Percentiles rank a stretch among this genome's conserved stretches.
phyloP scores from a whole-genome alignment of 2,888 invertebrate species.

The Creontiades dilutus region DNA sequence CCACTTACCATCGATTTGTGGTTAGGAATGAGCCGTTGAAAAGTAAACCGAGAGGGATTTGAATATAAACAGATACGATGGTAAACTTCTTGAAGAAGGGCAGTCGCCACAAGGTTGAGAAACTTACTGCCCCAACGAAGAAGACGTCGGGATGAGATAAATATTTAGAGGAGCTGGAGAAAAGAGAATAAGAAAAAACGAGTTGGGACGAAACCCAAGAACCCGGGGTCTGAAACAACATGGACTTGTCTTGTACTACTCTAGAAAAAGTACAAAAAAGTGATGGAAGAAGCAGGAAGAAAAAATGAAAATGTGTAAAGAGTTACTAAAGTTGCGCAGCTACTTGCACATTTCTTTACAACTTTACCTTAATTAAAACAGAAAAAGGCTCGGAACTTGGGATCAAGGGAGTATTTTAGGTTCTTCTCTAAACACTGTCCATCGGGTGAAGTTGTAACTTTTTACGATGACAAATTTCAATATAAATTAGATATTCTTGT shows the following conservation, averaged over 20 bases:
- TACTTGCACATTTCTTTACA: too few species aligned
- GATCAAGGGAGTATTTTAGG: too few species aligned
- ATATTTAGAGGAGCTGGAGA: background rate
- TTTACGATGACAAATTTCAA: too few species aligned
- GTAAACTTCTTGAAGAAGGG: background rate
- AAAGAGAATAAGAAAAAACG: background rate
- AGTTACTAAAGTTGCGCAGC: too few species aligned
- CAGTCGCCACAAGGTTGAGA: constrained; percentile 8
- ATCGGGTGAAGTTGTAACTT: too few species aligned
- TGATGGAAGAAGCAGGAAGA: background rate
- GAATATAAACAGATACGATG: background rate
- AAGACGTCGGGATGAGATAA: background rate
- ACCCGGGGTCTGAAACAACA: background rate
- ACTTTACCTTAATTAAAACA: too few species aligned
- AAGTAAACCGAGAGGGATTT: background rate
- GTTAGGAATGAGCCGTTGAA: background rate
- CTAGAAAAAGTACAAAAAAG: background rate
- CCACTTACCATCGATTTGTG: background rate
- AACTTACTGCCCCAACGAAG: background rate
- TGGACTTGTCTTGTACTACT: background rate
- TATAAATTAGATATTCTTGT: too few species aligned
- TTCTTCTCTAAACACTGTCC: too few species aligned
- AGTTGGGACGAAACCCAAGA: background rate
- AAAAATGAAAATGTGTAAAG: background rate
- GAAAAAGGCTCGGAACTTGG: too few species aligned